Conservation (phyloP, 2,797 vertebrate species). For the Notolepis coatsorum region DNA sequence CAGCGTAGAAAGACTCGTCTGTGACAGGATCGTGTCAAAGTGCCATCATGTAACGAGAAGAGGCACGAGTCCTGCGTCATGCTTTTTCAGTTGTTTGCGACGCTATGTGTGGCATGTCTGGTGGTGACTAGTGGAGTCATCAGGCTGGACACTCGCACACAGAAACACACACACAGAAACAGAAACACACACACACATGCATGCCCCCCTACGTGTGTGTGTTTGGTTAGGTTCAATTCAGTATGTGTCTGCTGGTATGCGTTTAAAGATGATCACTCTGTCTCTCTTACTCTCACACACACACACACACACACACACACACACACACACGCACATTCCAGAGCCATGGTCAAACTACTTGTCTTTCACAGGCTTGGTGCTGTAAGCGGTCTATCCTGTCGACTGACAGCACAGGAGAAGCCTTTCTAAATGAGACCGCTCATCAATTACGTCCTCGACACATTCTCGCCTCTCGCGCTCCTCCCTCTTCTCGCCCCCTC, state of each 20-base stretch:
- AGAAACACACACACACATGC: neutral
- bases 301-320: constrained; percentile 14
- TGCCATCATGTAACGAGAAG: neutral
- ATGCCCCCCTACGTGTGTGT: constrained; percentile 37
- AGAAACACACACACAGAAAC: constrained; percentile 26
- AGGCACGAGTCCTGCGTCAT: constrained; percentile 10
- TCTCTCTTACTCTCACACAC: constrained; percentile 20
- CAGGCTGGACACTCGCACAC: constrained; percentile 15
- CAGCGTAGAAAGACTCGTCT: neutral
- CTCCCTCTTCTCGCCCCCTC: neutral
- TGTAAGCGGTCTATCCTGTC: constrained; percentile 77
- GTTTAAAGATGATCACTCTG: constrained; percentile 70
- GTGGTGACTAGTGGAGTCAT: constrained; percentile 55
- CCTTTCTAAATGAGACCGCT: constrained; percentile 75
- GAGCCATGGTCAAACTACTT: constrained; percentile 72
- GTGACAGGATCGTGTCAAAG: neutral
- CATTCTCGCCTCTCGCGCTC: constrained; percentile 59
- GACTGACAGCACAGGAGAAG: constrained; percentile 82
- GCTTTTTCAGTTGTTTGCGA: constrained; percentile 62
- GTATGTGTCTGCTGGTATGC: constrained; percentile 65
- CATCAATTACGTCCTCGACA: constrained; percentile 77
- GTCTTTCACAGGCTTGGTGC: constrained; percentile 76
- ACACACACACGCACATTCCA: constrained; percentile 61
- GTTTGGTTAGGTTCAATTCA: constrained; percentile 70
- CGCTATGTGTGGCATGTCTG: constrained; percentile 48